Conservation (phyloP, 1,140 invertebrate genomes). For the Pygmarrhopalites habei region DNA sequence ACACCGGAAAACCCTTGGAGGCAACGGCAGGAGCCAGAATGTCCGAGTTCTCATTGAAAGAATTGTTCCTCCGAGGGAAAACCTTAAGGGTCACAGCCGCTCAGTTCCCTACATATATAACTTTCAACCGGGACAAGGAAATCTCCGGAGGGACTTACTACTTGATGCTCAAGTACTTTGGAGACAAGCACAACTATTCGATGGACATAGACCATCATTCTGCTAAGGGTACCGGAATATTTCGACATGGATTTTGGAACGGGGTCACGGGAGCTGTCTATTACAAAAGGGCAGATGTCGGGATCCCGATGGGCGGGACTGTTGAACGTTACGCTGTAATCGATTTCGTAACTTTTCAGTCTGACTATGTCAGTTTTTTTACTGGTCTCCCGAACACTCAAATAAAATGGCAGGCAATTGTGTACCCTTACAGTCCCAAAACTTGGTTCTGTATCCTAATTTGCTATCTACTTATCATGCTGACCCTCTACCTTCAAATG, state of each 20-base stretch:
- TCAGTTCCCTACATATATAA: slow-evolving; percentile 18
- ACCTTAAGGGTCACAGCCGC: slow-evolving; percentile 17
- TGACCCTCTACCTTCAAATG: too few species aligned
- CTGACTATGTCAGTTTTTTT: slow-evolving; percentile 23
- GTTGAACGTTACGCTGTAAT: slow-evolving; percentile 24
- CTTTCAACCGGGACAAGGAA: not conserved
- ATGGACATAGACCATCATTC: slow-evolving; percentile 20
- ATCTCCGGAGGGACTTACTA: slow-evolving; percentile 28
- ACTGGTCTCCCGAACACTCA: slow-evolving; percentile 8
- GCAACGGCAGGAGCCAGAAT: not conserved
- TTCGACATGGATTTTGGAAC: slow-evolving; percentile 9
- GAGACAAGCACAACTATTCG: slow-evolving; percentile 22
- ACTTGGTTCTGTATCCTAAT: slow-evolving; percentile 17
- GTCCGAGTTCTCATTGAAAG: not conserved
- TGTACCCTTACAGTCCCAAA: slow-evolving; percentile 10
- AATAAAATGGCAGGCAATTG: slow-evolving; percentile 23
- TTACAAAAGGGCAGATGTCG: slow-evolving; percentile 18
- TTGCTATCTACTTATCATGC: not conserved
- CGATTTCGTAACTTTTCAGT: slow-evolving; percentile 21
- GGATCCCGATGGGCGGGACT: slow-evolving; percentile 13
- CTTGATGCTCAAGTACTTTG: slow-evolving; percentile 16
- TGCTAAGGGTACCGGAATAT: slow-evolving; percentile 12
- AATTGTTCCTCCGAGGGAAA: slow-evolving; percentile 11
- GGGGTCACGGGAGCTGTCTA: slow-evolving; percentile 29
- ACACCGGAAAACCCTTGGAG: not conserved